A percentile compares a stretch with the other conserved stretches of the same genome.
Conservation (phyloP, 2,113 vertebrate genomes). For the Coptodon bakossiorum region DNA sequence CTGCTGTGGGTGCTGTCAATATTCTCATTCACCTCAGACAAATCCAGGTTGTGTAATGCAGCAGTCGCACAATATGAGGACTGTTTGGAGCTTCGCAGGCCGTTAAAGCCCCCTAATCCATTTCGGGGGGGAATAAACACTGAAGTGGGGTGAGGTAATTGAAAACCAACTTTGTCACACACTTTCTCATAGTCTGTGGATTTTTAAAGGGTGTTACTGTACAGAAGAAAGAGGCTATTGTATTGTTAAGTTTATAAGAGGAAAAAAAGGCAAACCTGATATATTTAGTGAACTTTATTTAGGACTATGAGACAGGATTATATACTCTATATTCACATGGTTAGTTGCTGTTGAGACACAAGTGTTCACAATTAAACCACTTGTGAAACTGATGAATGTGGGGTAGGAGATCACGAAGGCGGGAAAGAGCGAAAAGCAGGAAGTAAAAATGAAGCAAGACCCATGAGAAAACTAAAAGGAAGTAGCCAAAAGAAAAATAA, state of each 20-base stretch:
- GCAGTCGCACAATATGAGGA: constrained; percentile 9
- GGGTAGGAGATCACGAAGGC: neutral
- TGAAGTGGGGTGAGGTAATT: neutral
- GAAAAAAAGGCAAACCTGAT: neutral
- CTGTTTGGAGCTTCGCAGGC: constrained; percentile 10
- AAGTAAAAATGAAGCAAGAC: neutral
- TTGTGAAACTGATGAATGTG: neutral
- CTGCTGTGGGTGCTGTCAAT: neutral
- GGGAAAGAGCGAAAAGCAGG: neutral
- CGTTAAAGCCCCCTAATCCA: neutral
- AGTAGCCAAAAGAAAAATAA: neutral
- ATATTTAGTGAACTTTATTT: neutral
- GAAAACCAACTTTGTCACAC: constrained; percentile 4
- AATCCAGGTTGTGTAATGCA: neutral
- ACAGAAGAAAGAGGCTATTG: neutral
- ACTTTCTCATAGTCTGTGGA: neutral
- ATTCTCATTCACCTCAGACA: constrained; percentile 18
- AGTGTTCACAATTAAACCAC: neutral
- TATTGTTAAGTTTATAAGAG: neutral
- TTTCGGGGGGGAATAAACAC: constrained; percentile 2
- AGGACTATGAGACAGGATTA: neutral
- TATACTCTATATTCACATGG: fast-evolving
- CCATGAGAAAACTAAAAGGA: neutral
- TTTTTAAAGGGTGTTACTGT: neutral
- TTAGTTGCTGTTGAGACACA: neutral